Base-by-base conservation (phyloP, 2,113 vertebrate species). In the Puffinus mauretanicus region DNA sequence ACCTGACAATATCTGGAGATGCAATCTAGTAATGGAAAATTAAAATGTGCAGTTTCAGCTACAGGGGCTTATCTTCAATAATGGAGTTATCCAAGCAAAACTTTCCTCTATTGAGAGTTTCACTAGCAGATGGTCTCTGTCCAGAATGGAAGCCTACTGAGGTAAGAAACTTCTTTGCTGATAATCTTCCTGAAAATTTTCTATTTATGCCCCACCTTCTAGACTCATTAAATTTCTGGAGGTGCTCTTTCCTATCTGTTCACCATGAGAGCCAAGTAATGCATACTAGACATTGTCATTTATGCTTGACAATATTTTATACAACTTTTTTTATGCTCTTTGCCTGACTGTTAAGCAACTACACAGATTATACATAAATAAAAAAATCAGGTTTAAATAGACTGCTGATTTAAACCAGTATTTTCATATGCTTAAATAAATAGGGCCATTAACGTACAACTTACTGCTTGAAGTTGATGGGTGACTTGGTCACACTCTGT, bases 21-120 rank as follows among this genome's bases (percentile, higher is more conserved):
- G 52, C 42, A 93, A 58, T 67, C 81, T 67, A 55, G 55, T 38
- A 86, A 78, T 67, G 60, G 80, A 82, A 96, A 96, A 91, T 94
- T 86, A 94, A 94, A 97, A 88, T 27, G 16, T 91, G 69, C 32
- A 10, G 2, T 64, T 96, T 71, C 69, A 87, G 65, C 86, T 91
- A 38, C 80, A 44, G 61, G 32, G 52, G 8, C 20, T 93, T 80
- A 77, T 80, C 82, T 95, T 91, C 64, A 80, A 62, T 95, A 89
- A 84, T 34, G 61, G 72, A 84, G 36, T 42, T 36, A 88, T n/a
- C 58, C 82, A 88, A 92, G 75, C 79, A 93, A 77, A 93, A 73
- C 71, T 80, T 44, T 7, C 79, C 44, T 58, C 88, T 94, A 65
- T 30, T 47, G 79, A 80, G 79, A 69, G 21, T 49, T 93, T 82